A percentile compares a stretch with the other conserved stretches of the same genome.
Conservation (phyloP, 2,888 invertebrate genomes). For the Leptinotarsa rubiginosa region DNA sequence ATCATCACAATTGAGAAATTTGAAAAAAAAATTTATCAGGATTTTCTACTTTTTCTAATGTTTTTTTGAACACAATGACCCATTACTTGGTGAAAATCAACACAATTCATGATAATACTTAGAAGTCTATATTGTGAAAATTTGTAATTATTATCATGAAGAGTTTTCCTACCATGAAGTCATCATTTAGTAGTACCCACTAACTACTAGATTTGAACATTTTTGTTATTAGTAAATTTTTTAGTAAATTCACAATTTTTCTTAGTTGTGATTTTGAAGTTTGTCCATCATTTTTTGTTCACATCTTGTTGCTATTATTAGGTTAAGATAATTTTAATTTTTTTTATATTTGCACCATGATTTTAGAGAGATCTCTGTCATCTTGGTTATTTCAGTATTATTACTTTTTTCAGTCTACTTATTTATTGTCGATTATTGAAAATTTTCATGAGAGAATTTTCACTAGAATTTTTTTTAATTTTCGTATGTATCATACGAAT, state of each 20-base stretch:
- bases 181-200: too few relatives aligned
- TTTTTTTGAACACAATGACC: too few relatives aligned
- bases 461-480: background rate
- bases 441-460: background rate
- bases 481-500: background rate
- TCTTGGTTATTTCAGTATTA: conserved; percentile 27
- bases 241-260: background rate
- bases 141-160: too few relatives aligned
- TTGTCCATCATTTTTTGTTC: background rate
- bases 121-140: too few relatives aligned
- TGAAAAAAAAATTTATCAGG: too few relatives aligned
- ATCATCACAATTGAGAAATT: too few relatives aligned
- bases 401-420: conserved; percentile 2
- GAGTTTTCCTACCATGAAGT: too few relatives aligned
- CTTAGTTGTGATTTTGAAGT: background rate
- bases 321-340: conserved; percentile 7
- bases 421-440: background rate
- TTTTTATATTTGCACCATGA: conserved; percentile 2
- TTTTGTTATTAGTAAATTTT: too few relatives aligned
- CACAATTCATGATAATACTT: too few relatives aligned
- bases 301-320: background rate
- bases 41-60: too few relatives aligned
- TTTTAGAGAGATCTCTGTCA: conserved; percentile 13
- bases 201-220: too few relatives aligned
- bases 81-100: too few relatives aligned